Evolutionary conservation across 2,888 invertebrate species (phyloP).

Genomic region (Ferdinandea cuprea): DNA sequence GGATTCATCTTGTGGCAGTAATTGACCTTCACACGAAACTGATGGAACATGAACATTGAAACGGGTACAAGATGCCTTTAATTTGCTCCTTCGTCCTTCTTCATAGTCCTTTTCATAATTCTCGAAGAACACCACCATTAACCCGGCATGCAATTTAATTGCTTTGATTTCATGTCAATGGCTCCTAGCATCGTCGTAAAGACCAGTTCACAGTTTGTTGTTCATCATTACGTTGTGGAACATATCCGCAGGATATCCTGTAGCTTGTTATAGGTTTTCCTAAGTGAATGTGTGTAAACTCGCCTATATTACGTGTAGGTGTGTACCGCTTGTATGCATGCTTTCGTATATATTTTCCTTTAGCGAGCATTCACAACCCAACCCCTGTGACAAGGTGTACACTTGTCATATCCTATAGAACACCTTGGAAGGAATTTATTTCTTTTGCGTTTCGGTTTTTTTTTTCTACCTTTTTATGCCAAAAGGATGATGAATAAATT

Average conservation of each 20-base stretch:
- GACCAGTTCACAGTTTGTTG: constrained; percentile 63
- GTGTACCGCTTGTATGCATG: too few species aligned
- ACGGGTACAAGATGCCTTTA: constrained; percentile 11
- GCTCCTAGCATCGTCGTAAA: constrained; percentile 41
- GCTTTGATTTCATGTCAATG: constrained; percentile 71
- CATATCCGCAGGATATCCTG: constrained; percentile 70
- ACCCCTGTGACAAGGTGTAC: constrained; percentile 13
- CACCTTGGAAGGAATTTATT: constrained; percentile 28
- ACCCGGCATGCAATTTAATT: constrained; percentile 52
- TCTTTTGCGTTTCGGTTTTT: not conserved
- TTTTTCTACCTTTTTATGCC: constrained; percentile 44
- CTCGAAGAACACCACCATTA: constrained; percentile 7
- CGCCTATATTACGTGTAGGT: not conserved
- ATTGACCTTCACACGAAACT: constrained; percentile 44
- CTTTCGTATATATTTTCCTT: constrained; percentile 1
- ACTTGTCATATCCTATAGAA: constrained; percentile 35
- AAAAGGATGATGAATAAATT: constrained; percentile 70
- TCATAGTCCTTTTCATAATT: too few species aligned
- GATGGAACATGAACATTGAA: constrained; percentile 4
- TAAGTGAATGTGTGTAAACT: constrained; percentile 1
- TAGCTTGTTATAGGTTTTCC: constrained; percentile 22
- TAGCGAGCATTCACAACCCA: constrained; percentile 6
- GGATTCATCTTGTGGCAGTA: constrained; percentile 3
- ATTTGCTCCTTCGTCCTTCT: constrained; percentile 17
- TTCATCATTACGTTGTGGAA: constrained; percentile 62